These are phyloP conservation scores for Arrhamphus sclerolepis DNA, from an alignment of 2,797 vertebrate genomes.

Conservation along the genomic window DNA sequence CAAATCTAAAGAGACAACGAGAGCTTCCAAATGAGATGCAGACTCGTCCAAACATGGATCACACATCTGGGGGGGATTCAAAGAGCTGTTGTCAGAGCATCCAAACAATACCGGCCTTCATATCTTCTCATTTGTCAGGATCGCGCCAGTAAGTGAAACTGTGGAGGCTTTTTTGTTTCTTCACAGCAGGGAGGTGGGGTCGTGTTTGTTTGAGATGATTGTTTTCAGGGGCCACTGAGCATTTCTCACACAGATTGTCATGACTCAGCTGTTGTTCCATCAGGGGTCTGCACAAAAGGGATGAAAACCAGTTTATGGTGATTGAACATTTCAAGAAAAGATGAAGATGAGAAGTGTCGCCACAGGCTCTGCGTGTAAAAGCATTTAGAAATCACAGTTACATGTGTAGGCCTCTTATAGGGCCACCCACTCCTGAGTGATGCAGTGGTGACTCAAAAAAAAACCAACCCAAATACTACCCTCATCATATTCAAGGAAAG, in stretches of 20 bases:
- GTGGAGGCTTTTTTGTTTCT: constrained; percentile 36
- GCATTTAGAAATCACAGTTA: constrained; percentile 41
- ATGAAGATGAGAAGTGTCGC: constrained; percentile 1
- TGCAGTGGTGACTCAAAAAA: constrained; percentile 45
- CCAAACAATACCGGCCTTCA: constrained; percentile 72
- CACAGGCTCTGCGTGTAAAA: constrained; percentile 12
- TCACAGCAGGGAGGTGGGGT: constrained; percentile 36
- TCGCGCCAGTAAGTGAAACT: constrained; percentile 45
- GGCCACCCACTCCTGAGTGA: constrained; percentile 25
- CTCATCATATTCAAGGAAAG: constrained; percentile 47
- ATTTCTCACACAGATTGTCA: constrained; percentile 32
- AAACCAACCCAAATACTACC: constrained; percentile 41
- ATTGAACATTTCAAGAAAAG: constrained; percentile 32
- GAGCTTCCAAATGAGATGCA: constrained; percentile 35
- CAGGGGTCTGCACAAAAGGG: constrained; percentile 14
- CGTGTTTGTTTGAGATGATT: constrained; percentile 67
- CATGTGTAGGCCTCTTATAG: constrained; percentile 10
- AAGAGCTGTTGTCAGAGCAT: constrained; percentile 62
- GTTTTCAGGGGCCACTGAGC: constrained; percentile 42
- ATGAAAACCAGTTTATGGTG: constrained; percentile 16
- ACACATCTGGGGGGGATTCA: constrained; percentile 63
- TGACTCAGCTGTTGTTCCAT: constrained; percentile 53
- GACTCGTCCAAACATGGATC: constrained; percentile 34
- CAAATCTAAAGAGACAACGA: constrained; percentile 37
- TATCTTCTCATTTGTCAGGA: constrained; percentile 53